A percentile compares a stretch with the other conserved stretches of the same genome.
Conservation (phyloP, 2,797 vertebrate species). For the Morelia viridis region DNA sequence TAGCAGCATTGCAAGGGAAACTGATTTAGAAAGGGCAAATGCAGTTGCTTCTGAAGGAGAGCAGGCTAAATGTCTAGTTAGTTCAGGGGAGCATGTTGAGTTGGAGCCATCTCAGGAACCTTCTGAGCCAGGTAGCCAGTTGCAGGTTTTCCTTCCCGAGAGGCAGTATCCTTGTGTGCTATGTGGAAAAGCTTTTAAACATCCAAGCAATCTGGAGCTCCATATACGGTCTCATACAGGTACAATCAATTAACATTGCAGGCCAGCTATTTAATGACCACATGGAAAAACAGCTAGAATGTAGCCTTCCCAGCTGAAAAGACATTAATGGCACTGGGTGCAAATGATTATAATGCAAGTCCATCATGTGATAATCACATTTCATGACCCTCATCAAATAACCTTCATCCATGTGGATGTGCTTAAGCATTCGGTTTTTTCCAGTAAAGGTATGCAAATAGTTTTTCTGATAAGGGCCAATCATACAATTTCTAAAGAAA, state of each 20-base stretch:
- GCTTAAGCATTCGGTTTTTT: not conserved
- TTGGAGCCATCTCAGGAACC: conserved; percentile 59
- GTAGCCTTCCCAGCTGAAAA: not conserved
- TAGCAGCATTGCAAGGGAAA: conserved; percentile 9
- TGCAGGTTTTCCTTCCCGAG: conserved; percentile 68
- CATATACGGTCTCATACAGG: conserved; percentile 97
- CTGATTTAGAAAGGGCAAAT: conserved; percentile 13
- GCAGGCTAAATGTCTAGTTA: conserved; percentile 42
- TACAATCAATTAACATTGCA: conserved; percentile 69
- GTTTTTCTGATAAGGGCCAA: not conserved
- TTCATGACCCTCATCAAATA: not conserved
- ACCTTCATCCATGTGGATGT: not conserved
- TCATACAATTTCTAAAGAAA: not conserved
- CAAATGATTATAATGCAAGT: not conserved
- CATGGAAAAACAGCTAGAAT: not conserved
- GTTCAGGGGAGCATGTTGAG: conserved; percentile 66
- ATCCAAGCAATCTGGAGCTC: conserved; percentile 96
- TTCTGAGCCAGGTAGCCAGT: conserved; percentile 61
- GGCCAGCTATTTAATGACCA: not conserved
- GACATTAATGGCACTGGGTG: not conserved
- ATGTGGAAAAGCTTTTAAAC: conserved; percentile 95
- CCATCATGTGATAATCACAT: not conserved
- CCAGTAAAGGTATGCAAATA: not conserved
- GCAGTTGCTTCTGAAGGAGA: conserved; percentile 46
- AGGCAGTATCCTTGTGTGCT: conserved; percentile 88